Evolutionary conservation across 2,797 vertebrate species (phyloP).

Genomic region (Loris lydekkerianus): DNA sequence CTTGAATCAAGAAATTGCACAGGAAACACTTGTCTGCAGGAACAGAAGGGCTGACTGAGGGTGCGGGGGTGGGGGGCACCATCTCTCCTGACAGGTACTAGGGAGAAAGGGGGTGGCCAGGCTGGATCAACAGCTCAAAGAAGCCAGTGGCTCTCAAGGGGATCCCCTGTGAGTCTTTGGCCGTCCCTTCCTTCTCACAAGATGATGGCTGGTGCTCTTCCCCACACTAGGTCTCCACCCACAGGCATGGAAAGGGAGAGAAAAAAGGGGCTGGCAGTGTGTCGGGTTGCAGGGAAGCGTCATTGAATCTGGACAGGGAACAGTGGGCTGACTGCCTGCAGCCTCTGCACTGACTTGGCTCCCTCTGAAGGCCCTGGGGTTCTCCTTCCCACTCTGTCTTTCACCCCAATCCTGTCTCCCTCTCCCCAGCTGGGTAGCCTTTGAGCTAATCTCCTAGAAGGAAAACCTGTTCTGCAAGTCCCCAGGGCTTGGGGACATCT

Average conservation of each 20-base stretch:
- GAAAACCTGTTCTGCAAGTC: neutral
- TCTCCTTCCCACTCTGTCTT: neutral
- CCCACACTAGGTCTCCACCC: neutral
- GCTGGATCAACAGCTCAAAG: neutral
- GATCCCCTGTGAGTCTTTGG: too few species aligned
- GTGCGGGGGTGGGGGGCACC: accelerated
- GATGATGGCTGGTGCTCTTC: neutral
- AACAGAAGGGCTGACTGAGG: neutral
- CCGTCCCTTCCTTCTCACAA: neutral
- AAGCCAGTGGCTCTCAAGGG: accelerated
- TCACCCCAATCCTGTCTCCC: accelerated
- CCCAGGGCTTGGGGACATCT: neutral
- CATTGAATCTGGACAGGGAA: neutral
- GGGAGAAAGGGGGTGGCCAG: too few species aligned
- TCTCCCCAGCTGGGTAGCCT: neutral
- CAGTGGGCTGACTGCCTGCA: too few species aligned
- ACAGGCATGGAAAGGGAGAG: too few species aligned
- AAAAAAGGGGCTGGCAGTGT: neutral
- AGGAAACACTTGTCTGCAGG: neutral
- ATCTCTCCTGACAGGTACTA: neutral
- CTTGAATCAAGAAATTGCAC: neutral
- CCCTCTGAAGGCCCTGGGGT: accelerated
- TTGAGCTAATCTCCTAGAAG: too few species aligned
- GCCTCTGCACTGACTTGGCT: neutral
- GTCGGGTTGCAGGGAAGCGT: too few species aligned